phyloP scores from a whole-genome alignment of 2,888 invertebrate genomes.

The Anoncus sp. region DNA sequence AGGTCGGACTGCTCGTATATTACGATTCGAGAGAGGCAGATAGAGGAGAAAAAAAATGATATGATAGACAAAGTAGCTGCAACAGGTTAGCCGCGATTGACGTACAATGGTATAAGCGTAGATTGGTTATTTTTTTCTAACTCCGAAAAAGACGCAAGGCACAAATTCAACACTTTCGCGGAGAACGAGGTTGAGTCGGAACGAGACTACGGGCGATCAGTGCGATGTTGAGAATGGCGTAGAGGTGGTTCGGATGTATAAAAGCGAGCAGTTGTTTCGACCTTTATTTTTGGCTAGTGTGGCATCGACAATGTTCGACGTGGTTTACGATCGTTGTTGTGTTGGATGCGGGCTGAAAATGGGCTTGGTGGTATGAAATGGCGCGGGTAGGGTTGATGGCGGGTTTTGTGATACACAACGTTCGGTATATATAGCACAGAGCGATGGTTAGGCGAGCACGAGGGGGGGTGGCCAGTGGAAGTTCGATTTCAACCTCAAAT shows the following conservation, averaged over 20 bases:
- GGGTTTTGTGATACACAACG: conserved; percentile 53
- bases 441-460: conserved; percentile 2
- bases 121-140: conserved; percentile 22
- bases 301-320: conserved; percentile 65
- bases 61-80: conserved; percentile 15
- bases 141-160: conserved; percentile 8
- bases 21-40: neutral
- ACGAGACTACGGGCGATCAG: conserved; percentile 2
- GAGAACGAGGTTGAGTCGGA: conserved; percentile 2
- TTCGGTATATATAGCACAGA: conserved; percentile 21
- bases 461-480: conserved; percentile 29
- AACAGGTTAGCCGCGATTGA: conserved; percentile 43
- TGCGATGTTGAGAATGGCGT: conserved; percentile 20
- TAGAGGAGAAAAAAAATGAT: conserved; percentile 1
- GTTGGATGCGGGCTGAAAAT: conserved; percentile 57
- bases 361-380: conserved; percentile 50
- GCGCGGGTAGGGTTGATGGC: conserved; percentile 20
- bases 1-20: neutral
- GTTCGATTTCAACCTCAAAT: conserved; percentile 66
- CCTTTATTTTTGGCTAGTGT: conserved; percentile 64
- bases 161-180: conserved; percentile 39
- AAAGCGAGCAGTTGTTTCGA: conserved; percentile 65
- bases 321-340: conserved; percentile 66
- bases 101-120: conserved; percentile 24
- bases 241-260: conserved; percentile 52